Evolutionary conservation across 2,797 vertebrate species (phyloP), one percentile per base, ranked within the genome.

Genomic region (Anguilla pacifica): DNA sequence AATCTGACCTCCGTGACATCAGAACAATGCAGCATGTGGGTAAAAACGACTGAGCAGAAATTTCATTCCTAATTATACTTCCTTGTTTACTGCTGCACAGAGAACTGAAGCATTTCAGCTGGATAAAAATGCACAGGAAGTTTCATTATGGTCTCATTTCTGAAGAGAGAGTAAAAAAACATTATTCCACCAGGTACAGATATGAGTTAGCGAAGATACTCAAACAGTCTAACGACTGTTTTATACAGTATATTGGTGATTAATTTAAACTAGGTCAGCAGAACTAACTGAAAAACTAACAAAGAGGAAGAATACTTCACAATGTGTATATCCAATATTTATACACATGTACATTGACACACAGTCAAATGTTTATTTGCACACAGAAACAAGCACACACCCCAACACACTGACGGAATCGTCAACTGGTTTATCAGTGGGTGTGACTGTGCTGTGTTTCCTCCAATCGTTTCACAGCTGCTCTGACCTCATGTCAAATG

Each of bases 1-100:
- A 90, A 90, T 85, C 89, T 92, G 89, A 88, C 79, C 49, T 74
- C 53, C 49, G 83, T 93, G 91, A 91, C 91, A 88, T 91, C 87
- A 92, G 74, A 46, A 92, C 88, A 92, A 87, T 91, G 79, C 90
- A 89, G 88, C 87, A 85, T 15, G 72, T 89, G 13, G 85, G 51
- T 85, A 86, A 90, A 82, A 67, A 70, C 17, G 85, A 19, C 85
- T 59, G 13, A 43, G 74, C 39, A 81, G 83, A 79, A 83, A 35
- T 83, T 82, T 22, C 7, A 59, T n/a, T 67, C 31, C 89, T 46
- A 89, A 53, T 89, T 74, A 86, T 88, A 85, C 88, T 87, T 87
- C 87, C 85, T 86, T 88, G 88, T 88, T 89, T 87, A 86, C 83
- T 3, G 64, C 74, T 72, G 7, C 22, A 82, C 72, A 74, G 28